These are phyloP conservation scores for Melanogrammus aeglefinus DNA, from an alignment of 2,797 vertebrate species.

Conservation along the genomic window DNA sequence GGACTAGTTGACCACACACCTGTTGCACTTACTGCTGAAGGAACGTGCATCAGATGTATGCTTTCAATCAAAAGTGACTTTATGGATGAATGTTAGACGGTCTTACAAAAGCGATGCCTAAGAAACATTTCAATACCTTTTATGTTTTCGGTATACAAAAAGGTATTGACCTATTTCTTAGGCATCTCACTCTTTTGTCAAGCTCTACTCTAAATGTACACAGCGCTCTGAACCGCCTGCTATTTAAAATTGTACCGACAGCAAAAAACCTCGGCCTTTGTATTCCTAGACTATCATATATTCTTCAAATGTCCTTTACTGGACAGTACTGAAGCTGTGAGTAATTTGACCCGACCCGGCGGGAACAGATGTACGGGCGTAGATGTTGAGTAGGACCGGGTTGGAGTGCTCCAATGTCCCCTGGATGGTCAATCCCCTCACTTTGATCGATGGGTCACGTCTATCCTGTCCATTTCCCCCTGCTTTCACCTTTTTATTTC, in stretches of 20 bases:
- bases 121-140: background rate
- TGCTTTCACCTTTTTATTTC: constrained; percentile 8
- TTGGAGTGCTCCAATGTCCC: no score
- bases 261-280: background rate
- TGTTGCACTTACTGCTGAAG: background rate
- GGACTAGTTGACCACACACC: background rate
- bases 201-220: background rate
- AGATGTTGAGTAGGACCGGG: no score
- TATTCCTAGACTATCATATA: background rate
- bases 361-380: background rate
- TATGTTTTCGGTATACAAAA: background rate
- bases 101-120: background rate
- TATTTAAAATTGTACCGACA: background rate
- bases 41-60: background rate
- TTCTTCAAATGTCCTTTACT: background rate
- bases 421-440: background rate
- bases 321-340: background rate
- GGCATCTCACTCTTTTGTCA: no score
- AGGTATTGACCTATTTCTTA: no score
- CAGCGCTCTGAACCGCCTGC: background rate
- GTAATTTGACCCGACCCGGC: background rate
- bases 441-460: background rate
- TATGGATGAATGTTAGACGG: background rate
- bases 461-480: constrained; percentile 3
- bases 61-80: no score